These are phyloP conservation scores for Conops quadrifasciatus DNA, from an alignment of 2,888 invertebrate species.

Conservation along the genomic window DNA sequence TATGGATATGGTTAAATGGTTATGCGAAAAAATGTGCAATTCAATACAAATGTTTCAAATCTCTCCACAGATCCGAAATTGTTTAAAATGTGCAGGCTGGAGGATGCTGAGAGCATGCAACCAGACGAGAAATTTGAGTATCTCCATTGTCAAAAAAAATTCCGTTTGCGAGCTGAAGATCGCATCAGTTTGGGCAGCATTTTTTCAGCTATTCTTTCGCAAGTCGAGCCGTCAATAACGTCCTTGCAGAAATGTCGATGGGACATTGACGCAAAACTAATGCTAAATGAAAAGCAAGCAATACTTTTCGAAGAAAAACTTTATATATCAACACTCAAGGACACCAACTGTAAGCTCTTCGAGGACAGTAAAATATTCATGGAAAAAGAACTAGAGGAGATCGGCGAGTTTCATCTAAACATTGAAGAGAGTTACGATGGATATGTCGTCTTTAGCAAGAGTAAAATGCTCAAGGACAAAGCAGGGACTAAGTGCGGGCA, in stretches of 20 bases:
- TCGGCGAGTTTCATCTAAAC: constrained; percentile 53
- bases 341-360: constrained; percentile 52
- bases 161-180: constrained; percentile 51
- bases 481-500: constrained; percentile 52
- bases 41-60: no score
- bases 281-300: constrained; percentile 51
- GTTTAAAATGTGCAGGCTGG: constrained; percentile 36
- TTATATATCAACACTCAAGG: constrained; percentile 51
- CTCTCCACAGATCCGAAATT: constrained; percentile 31
- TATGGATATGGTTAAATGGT: no score
- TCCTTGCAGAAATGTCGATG: constrained; percentile 49
- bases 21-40: no score
- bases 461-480: constrained; percentile 54
- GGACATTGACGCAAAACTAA: constrained; percentile 52
- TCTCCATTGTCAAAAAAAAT: constrained; percentile 48
- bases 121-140: constrained; percentile 36
- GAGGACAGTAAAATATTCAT: constrained; percentile 55
- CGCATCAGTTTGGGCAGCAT: constrained; percentile 59
- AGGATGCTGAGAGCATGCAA: constrained; percentile 35
- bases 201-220: constrained; percentile 52
- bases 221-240: constrained; percentile 50
- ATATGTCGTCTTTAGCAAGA: constrained; percentile 55
- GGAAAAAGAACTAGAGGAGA: constrained; percentile 53
- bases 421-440: constrained; percentile 59
- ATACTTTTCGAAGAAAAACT: constrained; percentile 53